phyloP scores from a whole-genome alignment of 2,797 vertebrate species.

The Pelobates cultripes region DNA sequence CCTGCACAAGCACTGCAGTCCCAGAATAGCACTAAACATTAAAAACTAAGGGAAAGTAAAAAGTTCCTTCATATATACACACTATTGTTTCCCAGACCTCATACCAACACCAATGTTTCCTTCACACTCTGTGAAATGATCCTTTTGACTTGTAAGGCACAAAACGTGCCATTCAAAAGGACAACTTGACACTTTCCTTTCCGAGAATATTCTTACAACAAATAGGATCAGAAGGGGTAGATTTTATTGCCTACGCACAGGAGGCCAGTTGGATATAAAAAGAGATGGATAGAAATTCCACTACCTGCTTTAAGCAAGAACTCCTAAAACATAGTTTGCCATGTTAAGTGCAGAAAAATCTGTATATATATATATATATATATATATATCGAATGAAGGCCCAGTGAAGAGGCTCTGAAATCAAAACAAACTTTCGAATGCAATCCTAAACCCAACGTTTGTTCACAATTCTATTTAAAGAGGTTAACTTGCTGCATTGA shows the following conservation, averaged over 20 bases:
- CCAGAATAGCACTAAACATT: slow-evolving; percentile 51
- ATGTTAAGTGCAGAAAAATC: too few species aligned
- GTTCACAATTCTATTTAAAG: too few species aligned
- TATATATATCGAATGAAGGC: too few species aligned
- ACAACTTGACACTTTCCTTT: slow-evolving; percentile 29
- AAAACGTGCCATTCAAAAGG: slow-evolving; percentile 37
- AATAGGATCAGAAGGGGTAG: neutral
- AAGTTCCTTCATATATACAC: slow-evolving; percentile 52
- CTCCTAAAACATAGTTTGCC: too few species aligned
- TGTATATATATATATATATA: too few species aligned
- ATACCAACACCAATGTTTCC: slow-evolving; percentile 46
- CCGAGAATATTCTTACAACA: slow-evolving; percentile 13
- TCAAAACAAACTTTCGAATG: too few species aligned
- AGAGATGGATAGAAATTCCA: neutral
- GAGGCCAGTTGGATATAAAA: slow-evolving; percentile 37
- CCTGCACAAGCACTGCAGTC: slow-evolving; percentile 66
- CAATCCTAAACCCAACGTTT: too few species aligned
- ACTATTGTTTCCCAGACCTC: slow-evolving; percentile 31
- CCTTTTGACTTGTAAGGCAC: slow-evolving; percentile 31
- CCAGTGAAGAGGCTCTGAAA: too few species aligned
- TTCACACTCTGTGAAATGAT: slow-evolving; percentile 33
- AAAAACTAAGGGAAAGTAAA: slow-evolving; percentile 51
- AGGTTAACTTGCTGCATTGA: too few species aligned
- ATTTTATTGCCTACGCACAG: slow-evolving; percentile 20
- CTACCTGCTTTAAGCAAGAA: neutral